phyloP scores from a whole-genome alignment of 2,888 invertebrate genomes.

The Petrolisthes cinctipes region DNA sequence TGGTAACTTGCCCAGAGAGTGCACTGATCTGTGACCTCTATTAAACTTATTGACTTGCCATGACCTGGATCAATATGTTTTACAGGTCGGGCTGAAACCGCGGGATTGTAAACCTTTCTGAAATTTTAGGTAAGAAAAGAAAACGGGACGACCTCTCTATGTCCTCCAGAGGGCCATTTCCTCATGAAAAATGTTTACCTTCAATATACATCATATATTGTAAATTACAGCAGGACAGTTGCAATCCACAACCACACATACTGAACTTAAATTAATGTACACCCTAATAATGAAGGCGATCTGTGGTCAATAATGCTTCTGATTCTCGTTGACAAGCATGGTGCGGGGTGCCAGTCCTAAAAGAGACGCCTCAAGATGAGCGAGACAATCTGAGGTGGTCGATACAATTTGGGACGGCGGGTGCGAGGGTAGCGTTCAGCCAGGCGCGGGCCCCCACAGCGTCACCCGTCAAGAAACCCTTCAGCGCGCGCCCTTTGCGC shows the following conservation, averaged over 20 bases:
- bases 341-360: neutral
- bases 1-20: too few species aligned
- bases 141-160: conserved; percentile 44
- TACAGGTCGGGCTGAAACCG: conserved; percentile 6
- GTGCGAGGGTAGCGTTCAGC: conserved; percentile 56
- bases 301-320: neutral
- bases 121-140: conserved; percentile 20
- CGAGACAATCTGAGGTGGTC: conserved; percentile 59
- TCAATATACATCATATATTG: neutral
- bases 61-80: neutral
- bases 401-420: conserved; percentile 56
- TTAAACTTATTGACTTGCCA: too few species aligned
- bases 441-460: conserved; percentile 54
- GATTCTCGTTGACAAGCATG: neutral
- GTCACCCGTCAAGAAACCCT: conserved; percentile 55
- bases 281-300: neutral
- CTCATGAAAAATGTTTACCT: neutral
- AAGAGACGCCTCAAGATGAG: conserved; percentile 28
- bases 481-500: conserved; percentile 61
- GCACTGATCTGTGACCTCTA: too few species aligned
- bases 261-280: neutral
- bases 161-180: conserved; percentile 40
- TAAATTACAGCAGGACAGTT: neutral
- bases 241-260: neutral
- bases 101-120: conserved; percentile 4